Conservation (phyloP, 2,797 vertebrate genomes). For the Pseudomugil gertrudae region DNA sequence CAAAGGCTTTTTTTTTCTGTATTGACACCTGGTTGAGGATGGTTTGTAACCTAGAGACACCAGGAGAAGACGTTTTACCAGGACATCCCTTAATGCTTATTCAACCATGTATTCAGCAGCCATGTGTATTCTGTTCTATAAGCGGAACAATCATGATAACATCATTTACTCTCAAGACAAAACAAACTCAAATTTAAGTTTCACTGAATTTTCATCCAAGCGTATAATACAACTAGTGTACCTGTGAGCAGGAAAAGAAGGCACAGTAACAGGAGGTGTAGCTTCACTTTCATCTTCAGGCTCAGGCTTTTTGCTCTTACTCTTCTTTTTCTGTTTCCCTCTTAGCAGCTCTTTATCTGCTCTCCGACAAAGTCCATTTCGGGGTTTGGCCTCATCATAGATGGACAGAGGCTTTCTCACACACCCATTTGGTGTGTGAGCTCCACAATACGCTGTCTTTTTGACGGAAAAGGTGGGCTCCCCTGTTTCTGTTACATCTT, state of each 20-base stretch:
- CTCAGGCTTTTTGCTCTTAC: constrained; percentile 79
- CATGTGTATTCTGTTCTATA: too few relatives aligned
- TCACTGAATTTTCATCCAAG: not conserved
- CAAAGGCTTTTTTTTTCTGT: constrained; percentile 95
- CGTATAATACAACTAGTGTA: constrained; percentile 62
- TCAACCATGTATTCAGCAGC: not conserved
- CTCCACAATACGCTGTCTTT: constrained; percentile 95
- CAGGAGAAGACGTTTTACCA: not conserved
- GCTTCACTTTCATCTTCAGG: constrained; percentile 78
- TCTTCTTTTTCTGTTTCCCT: constrained; percentile 88
- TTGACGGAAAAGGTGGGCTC: constrained; percentile 91
- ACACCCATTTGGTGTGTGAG: constrained; percentile 88
- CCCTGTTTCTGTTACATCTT: constrained; percentile 86
- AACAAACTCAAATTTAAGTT: not conserved
- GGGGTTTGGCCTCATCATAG: constrained; percentile 88
- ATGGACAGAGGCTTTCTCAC: constrained; percentile 89
- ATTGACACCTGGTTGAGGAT: constrained; percentile 96
- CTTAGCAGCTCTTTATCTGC: constrained; percentile 83
- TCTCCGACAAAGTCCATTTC: constrained; percentile 90
- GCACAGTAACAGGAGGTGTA: constrained; percentile 83
- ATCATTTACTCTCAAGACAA: not conserved
- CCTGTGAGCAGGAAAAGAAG: constrained; percentile 93
- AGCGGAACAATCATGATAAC: not conserved
- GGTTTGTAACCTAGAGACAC: constrained; percentile 88
- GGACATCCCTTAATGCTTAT: not conserved